Evolutionary conservation across 2,113 vertebrate species (phyloP).

Genomic region (Chunga burmeisteri): DNA sequence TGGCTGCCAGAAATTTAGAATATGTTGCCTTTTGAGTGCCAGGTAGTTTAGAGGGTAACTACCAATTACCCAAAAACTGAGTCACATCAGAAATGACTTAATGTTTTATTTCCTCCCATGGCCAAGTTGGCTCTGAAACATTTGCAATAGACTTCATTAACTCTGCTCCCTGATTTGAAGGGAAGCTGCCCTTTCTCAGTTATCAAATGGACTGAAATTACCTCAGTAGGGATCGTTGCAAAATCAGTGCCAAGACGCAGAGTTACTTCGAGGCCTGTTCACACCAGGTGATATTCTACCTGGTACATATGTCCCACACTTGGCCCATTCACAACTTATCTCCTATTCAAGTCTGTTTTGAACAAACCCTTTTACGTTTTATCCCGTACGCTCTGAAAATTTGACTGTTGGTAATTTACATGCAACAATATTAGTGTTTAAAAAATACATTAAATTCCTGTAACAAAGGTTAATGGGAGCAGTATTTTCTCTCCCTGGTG

Average conservation of each 20-base stretch:
- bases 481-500: not conserved
- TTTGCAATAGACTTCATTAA: not conserved
- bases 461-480: not conserved
- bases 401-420: not conserved
- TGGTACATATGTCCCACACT: not conserved
- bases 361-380: not conserved
- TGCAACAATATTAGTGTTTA: not conserved
- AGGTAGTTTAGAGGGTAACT: conserved; percentile 61
- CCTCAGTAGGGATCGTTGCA: not conserved
- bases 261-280: not conserved
- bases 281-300: not conserved
- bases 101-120: conserved; percentile 35
- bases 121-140: not conserved
- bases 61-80: conserved; percentile 40
- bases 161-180: not conserved
- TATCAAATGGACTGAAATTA: not conserved
- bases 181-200: not conserved
- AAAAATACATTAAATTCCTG: not conserved
- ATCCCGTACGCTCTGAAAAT: not conserved
- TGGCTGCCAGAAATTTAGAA: conserved; percentile 55
- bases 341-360: not conserved
- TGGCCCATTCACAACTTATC: not conserved
- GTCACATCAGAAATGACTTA: conserved; percentile 8
- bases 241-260: not conserved
- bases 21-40: conserved; percentile 45